Percentiles rank a stretch among this genome's conserved stretches.
Evolutionary conservation across 2,888 invertebrate genomes (phyloP).

Genomic region (Neoscelio sp.): DNA sequence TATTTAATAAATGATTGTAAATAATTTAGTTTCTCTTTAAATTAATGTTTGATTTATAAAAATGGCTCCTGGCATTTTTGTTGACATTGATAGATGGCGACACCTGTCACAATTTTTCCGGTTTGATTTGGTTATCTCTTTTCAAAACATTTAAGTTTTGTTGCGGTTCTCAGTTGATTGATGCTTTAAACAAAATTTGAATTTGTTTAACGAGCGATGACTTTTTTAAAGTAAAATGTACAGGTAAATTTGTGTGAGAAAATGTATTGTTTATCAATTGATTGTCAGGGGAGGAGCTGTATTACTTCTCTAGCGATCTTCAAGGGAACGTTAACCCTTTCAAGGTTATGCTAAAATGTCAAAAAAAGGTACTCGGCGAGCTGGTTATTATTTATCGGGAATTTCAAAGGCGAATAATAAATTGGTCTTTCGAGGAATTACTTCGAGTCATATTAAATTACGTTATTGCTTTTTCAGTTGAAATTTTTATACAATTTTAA

Average conservation of each 20-base stretch:
- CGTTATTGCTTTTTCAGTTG: slow-evolving; percentile 14
- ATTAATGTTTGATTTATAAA: background rate
- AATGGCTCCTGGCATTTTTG: background rate
- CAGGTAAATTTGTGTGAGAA: background rate
- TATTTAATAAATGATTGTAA: too few species aligned
- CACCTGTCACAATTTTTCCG: background rate
- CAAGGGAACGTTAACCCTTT: slow-evolving; percentile 28
- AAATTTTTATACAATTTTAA: background rate
- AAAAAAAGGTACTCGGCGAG: slow-evolving; percentile 14
- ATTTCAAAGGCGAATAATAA: background rate
- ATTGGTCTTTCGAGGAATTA: too few species aligned
- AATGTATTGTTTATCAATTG: background rate
- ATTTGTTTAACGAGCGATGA: slow-evolving; percentile 20
- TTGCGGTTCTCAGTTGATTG: slow-evolving; percentile 55
- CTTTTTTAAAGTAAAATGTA: background rate
- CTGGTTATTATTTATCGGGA: too few species aligned
- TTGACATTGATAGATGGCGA: slow-evolving; percentile 15
- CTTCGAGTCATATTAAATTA: too few species aligned
- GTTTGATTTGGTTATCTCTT: slow-evolving; percentile 14
- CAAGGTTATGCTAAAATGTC: slow-evolving; percentile 48
- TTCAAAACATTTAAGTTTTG: background rate
- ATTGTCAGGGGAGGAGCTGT: background rate
- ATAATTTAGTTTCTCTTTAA: too few species aligned
- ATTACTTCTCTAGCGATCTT: background rate
- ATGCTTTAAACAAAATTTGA: slow-evolving; percentile 44